Percentiles rank a stretch among this genome's conserved stretches.
Evolutionary conservation across 2,113 vertebrate species (phyloP).

Genomic region (Platycercus adscitus): DNA sequence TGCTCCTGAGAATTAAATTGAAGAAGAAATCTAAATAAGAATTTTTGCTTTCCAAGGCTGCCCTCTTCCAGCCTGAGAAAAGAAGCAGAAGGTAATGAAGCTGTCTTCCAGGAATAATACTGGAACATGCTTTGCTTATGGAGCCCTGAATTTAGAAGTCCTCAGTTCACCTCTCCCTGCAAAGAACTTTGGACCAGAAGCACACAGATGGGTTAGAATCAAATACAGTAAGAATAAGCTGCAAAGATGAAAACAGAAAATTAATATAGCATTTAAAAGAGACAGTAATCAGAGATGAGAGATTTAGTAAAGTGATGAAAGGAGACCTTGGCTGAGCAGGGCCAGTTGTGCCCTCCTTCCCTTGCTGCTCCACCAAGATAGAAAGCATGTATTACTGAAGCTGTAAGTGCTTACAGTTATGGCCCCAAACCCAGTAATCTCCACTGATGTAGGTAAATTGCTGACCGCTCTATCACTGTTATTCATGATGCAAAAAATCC

Average conservation of each 20-base stretch:
- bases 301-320: not conserved
- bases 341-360: not conserved
- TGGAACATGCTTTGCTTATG: not conserved
- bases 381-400: not conserved
- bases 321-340: not conserved
- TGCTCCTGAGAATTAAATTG: not conserved
- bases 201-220: not conserved
- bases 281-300: not conserved
- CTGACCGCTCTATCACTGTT: slow-evolving; percentile 43
- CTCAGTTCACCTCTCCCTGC: not conserved
- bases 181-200: not conserved
- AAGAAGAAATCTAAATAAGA: slow-evolving; percentile 2
- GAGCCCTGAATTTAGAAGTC: not conserved
- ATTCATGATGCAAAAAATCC: not conserved
- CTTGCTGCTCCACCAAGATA: not conserved
- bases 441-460: slow-evolving; percentile 24
- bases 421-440: not conserved
- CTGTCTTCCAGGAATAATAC: not conserved
- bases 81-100: not conserved
- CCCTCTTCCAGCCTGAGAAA: not conserved
- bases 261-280: not conserved
- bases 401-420: not conserved
- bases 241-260: not conserved
- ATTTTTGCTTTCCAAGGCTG: not conserved
- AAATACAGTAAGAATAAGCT: not conserved